Evolutionary conservation across 2,113 vertebrate genomes (phyloP).

Genomic region (Actenoides lindsayi): DNA sequence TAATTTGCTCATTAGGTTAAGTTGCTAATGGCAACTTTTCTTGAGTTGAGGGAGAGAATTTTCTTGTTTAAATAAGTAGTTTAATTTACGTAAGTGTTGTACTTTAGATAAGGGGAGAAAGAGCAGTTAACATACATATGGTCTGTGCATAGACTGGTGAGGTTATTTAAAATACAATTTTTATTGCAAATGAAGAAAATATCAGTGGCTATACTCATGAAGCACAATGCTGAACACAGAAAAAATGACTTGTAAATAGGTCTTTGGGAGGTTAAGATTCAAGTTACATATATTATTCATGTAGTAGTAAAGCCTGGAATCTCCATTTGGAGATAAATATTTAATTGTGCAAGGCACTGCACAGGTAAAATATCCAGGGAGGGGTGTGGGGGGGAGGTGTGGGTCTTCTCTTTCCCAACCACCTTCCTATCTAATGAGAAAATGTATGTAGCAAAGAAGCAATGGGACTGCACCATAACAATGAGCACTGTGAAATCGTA

Average conservation of each 20-base stretch:
- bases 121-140: neutral
- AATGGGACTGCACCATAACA: neutral
- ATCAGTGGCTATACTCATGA: neutral
- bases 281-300: conserved; percentile 47
- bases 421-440: neutral
- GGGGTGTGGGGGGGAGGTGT: neutral
- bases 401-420: neutral
- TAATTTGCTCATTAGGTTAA: neutral
- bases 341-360: conserved; percentile 4
- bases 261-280: neutral
- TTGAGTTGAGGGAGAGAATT: neutral
- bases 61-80: neutral
- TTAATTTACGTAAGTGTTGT: neutral
- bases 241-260: neutral
- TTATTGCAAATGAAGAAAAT: neutral
- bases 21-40: neutral
- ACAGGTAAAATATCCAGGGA: neutral
- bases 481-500: neutral
- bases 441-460: neutral
- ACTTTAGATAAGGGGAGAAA: neutral
- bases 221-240: neutral
- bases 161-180: neutral
- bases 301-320: conserved; percentile 3
- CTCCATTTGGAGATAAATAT: conserved; percentile 51
- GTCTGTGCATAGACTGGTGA: neutral